Conservation (phyloP, 2,113 vertebrate genomes). For the Danio rerio region DNA sequence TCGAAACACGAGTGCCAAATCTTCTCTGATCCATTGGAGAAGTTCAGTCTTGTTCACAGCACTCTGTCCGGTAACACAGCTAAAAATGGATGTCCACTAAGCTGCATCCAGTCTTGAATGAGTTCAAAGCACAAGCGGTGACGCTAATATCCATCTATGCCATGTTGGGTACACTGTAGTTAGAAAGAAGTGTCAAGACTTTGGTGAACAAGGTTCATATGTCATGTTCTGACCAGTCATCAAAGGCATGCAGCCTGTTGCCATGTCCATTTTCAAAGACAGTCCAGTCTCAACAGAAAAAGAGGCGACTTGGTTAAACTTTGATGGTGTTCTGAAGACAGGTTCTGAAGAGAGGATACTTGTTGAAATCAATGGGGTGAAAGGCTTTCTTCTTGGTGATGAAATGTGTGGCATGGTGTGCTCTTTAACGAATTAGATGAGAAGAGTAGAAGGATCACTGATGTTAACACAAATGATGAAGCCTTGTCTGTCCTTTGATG, state of each 20-base stretch:
- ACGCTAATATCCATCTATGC: not conserved
- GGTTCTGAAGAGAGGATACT: constrained; percentile 9
- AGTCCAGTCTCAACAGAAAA: constrained; percentile 20
- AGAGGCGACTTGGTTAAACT: constrained; percentile 4
- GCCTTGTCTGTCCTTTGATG: constrained; percentile 6
- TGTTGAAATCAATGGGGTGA: not conserved
- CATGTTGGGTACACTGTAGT: not conserved
- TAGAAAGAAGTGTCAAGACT: not conserved
- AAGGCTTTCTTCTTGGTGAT: constrained; percentile 12
- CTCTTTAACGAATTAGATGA: constrained; percentile 20
- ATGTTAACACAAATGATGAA: too few species aligned
- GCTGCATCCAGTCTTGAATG: constrained; percentile 27
- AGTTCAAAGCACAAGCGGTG: constrained; percentile 29
- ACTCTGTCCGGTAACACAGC: constrained; percentile 36
- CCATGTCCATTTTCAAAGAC: not conserved
- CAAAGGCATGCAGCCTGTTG: not conserved
- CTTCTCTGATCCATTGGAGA: constrained; percentile 27
- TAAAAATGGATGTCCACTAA: constrained; percentile 17
- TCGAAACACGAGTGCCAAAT: not conserved
- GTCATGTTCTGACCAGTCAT: not conserved
- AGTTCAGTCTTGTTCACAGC: constrained; percentile 37
- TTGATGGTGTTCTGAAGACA: constrained; percentile 26
- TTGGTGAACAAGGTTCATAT: not conserved
- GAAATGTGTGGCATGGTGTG: not conserved
- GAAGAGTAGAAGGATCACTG: not conserved